Conservation (phyloP, 2,113 vertebrate genomes). For the Stictonetta naevosa region DNA sequence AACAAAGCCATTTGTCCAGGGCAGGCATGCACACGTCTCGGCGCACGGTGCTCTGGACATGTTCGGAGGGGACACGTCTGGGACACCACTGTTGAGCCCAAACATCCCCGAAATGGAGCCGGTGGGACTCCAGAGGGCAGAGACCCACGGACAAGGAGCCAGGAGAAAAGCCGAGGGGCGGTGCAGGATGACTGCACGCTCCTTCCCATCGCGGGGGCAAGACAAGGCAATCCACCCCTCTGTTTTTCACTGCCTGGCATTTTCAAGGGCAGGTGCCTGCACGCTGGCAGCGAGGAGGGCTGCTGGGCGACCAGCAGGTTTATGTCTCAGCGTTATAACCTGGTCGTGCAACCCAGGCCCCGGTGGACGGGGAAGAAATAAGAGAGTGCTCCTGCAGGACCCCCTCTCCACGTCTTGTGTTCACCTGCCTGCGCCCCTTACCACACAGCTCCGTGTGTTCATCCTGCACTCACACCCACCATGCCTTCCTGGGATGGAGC, state of each 20-base stretch:
- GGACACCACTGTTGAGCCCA: background rate
- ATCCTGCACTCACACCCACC: background rate
- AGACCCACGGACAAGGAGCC: background rate
- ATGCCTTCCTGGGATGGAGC: background rate
- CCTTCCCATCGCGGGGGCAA: background rate
- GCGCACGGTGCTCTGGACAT: background rate
- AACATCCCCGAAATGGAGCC: background rate
- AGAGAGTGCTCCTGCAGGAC: background rate
- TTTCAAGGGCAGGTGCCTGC: background rate
- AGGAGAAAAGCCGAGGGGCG: background rate
- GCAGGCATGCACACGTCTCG: background rate
- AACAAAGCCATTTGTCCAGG: conserved; percentile 42
- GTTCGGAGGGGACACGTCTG: background rate
- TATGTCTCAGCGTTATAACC: background rate
- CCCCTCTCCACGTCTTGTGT: background rate
- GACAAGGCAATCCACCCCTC: background rate
- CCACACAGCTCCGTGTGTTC: background rate
- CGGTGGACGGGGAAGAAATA: background rate
- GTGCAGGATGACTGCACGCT: fast-evolving
- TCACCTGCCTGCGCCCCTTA: background rate
- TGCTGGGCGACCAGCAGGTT: background rate
- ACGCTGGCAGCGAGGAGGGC: background rate
- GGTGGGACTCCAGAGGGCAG: background rate
- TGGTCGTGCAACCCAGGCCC: background rate
- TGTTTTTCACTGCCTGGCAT: background rate